Conservation (phyloP, 2,888 invertebrate species). For the Agriotes lineatus region DNA sequence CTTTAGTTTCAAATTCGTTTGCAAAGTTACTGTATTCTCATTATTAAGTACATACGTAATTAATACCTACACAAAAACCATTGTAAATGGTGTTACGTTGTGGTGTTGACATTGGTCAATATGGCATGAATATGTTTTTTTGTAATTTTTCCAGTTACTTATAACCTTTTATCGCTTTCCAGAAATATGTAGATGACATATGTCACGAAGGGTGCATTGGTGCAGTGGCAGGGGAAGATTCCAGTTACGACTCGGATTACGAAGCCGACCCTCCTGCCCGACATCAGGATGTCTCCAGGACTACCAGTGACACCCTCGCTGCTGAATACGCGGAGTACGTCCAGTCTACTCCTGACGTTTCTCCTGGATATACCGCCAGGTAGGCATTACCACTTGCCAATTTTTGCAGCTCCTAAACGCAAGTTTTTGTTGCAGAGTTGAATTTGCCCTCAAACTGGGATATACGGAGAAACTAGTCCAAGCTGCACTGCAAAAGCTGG, state of each 20-base stretch:
- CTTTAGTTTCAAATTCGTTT: too few species aligned
- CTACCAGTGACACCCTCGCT: slow-evolving; percentile 86
- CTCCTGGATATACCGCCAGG: slow-evolving; percentile 64
- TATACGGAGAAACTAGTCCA: slow-evolving; percentile 90
- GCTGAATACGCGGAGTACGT: slow-evolving; percentile 90
- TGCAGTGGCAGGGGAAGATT: slow-evolving; percentile 77
- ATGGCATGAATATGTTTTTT: too few species aligned
- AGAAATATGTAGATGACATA: slow-evolving; percentile 82
- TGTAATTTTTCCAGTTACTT: too few species aligned
- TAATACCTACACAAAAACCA: too few species aligned
- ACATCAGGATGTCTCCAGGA: slow-evolving; percentile 84
- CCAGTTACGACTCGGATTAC: slow-evolving; percentile 89
- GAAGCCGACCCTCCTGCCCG: slow-evolving; percentile 68
- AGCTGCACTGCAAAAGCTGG: slow-evolving; percentile 86
- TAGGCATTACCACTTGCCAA: slow-evolving; percentile 45
- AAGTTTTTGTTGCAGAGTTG: slow-evolving; percentile 76
- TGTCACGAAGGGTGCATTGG: slow-evolving; percentile 71
- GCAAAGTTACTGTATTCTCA: too few species aligned
- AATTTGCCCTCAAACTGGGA: slow-evolving; percentile 92
- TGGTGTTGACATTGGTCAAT: too few species aligned
- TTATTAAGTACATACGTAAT: too few species aligned
- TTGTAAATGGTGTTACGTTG: too few species aligned
- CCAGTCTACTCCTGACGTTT: slow-evolving; percentile 67
- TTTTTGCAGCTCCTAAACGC: too few species aligned
- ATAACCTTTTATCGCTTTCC: too few species aligned